Evolutionary conservation across 2,113 vertebrate genomes (phyloP), one percentile per base, ranked within the genome.

Genomic region (Rana temporaria): DNA sequence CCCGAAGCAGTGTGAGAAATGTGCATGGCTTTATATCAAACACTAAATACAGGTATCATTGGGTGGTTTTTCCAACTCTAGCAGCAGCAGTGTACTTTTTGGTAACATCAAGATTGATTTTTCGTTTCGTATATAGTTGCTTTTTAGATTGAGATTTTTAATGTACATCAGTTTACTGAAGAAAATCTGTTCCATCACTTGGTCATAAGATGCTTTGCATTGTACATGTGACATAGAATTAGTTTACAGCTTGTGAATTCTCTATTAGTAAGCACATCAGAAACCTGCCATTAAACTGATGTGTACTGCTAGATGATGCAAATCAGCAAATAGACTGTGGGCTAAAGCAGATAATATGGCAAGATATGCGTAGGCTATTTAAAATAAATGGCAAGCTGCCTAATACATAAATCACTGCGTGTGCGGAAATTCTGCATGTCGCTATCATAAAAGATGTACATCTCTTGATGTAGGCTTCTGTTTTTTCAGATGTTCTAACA

Each of bases 281-380:
- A 67, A 63, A 7, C 30, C 17, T 38, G 18, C 8, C 5, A 67
- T 67, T 67, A 67, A 32, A n/a, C 16, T 67, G 65, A 38, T 20
- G 32, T n/a, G 30, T 34, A 67, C 32, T 67, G 32, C 18, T 34
- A 67, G 65, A 67, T 34, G 18, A 38, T 67, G 32, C 19, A 38
- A 34, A 67, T 67, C 15, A 67, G 65, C 8, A 67, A 67, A 67
- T 34, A 32, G 18, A 16, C 32, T 67, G 65, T 67, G 65, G 32
- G 32, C 16, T 67, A 8, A 67, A 67, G 32, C 65, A 67, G 65
- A 67, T 67, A 67, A 67, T n/a, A 34, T 34, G 32, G 30, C 30
- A 67, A 67, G 65, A 67, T 67, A 32, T 67, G 65, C 24, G 26
- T 67, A 67, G 65, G 65, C 32, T 67, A 67, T 67, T 67, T 17